Conservation (phyloP, 2,888 invertebrate species). For the Esperia sulphurella region DNA sequence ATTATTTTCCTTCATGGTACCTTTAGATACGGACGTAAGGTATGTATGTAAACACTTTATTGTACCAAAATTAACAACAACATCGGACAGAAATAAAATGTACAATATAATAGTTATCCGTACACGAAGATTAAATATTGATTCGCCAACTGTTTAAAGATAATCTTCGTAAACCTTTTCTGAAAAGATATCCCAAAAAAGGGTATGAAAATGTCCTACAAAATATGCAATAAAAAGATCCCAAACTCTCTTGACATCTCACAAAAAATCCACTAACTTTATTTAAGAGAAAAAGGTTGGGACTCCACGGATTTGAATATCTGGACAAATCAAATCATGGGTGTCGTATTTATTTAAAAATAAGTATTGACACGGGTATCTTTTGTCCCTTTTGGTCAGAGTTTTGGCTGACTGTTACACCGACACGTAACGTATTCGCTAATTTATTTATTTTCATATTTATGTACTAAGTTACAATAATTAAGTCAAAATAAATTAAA, state of each 20-base stretch:
- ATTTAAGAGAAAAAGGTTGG: conserved; percentile 18
- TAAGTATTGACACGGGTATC: conserved; percentile 22
- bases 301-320: conserved; percentile 25
- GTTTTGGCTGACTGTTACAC: conserved; percentile 1
- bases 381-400: conserved; percentile 1
- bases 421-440: background rate
- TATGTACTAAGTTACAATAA: too few species aligned
- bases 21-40: too few species aligned
- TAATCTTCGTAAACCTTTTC: too few species aligned
- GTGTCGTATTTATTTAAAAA: conserved; percentile 21
- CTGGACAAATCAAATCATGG: conserved; percentile 21
- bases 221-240: background rate
- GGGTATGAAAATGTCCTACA: background rate
- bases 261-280: conserved; percentile 13
- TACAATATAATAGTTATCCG: too few species aligned
- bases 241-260: conserved; percentile 1
- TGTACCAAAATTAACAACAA: too few species aligned
- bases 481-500: too few species aligned
- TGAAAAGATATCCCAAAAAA: background rate
- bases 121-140: too few species aligned
- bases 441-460: too few species aligned
- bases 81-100: too few species aligned
- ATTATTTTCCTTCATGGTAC: too few species aligned
- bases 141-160: too few species aligned
- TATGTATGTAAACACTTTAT: too few species aligned